A percentile compares a stretch with the other conserved stretches of the same genome.
These are phyloP conservation scores for Taenaris catops DNA, from an alignment of 2,888 invertebrate genomes.

Conservation along the genomic window DNA sequence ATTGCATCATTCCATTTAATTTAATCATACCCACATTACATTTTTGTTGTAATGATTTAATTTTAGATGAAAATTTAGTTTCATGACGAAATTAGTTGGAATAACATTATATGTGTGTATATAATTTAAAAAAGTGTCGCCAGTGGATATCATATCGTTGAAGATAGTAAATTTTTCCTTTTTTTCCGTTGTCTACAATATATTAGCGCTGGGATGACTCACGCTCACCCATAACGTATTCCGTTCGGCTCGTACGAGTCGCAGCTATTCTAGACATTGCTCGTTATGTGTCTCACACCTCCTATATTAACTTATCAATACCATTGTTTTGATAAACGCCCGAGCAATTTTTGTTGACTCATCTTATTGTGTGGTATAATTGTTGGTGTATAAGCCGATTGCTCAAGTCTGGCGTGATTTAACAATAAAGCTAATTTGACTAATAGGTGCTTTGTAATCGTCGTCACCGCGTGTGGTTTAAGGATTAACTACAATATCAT, in stretches of 20 bases:
- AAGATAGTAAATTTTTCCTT: slow-evolving; percentile 46
- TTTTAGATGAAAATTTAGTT: no score
- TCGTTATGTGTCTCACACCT: slow-evolving; percentile 66
- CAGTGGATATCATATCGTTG: slow-evolving; percentile 44
- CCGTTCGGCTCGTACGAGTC: slow-evolving; percentile 39
- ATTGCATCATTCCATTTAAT: no score
- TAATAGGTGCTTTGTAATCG: slow-evolving; percentile 78
- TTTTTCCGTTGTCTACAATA: slow-evolving; percentile 19
- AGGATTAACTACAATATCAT: slow-evolving; percentile 66
- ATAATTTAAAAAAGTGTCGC: slow-evolving; percentile 39
- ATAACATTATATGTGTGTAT: no score
- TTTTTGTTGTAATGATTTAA: no score
- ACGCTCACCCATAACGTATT: slow-evolving; percentile 56
- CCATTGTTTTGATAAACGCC: slow-evolving; percentile 78
- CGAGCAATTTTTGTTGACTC: slow-evolving; percentile 73
- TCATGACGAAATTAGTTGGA: no score
- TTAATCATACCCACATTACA: no score
- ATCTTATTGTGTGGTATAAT: slow-evolving; percentile 74
- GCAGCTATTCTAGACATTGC: slow-evolving; percentile 57
- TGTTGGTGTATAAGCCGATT: slow-evolving; percentile 72
- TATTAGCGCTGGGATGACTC: slow-evolving; percentile 47
- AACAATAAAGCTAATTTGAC: slow-evolving; percentile 80
- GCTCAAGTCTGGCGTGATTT: slow-evolving; percentile 54
- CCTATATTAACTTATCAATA: slow-evolving; percentile 78
- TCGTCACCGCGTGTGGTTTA: slow-evolving; percentile 76